These are phyloP conservation scores for Pluvianellus socialis DNA, from an alignment of 2,113 vertebrate genomes.

Conservation along the genomic window DNA sequence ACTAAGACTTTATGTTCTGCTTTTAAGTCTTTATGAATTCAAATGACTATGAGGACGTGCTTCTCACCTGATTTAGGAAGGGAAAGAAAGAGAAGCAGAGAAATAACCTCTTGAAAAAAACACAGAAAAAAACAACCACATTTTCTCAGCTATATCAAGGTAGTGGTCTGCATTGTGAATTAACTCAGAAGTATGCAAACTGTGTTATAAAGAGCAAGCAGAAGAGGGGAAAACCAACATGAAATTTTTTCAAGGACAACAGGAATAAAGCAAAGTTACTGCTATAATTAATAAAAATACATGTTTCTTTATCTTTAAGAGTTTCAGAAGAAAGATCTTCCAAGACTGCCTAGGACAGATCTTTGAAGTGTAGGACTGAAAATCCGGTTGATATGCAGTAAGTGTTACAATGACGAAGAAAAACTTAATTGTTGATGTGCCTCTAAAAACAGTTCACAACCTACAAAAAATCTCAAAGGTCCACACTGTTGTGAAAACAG, in stretches of 20 bases:
- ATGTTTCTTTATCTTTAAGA: neutral
- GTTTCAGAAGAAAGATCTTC: neutral
- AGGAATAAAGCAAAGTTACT: neutral
- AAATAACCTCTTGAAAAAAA: neutral
- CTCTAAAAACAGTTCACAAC: neutral
- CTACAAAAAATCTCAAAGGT: neutral
- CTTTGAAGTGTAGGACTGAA: neutral
- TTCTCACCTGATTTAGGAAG: neutral
- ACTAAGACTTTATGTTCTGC: neutral
- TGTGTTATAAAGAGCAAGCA: neutral
- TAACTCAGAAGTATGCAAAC: neutral
- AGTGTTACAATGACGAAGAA: neutral
- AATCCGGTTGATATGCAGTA: neutral
- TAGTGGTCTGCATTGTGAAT: neutral
- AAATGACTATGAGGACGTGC: neutral
- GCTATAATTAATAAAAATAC: neutral
- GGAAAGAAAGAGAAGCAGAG: neutral
- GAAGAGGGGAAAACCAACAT: fast-evolving
- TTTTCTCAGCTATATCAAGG: neutral
- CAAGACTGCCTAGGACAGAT: no score
- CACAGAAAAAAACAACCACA: neutral
- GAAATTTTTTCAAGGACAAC: neutral
- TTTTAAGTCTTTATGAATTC: neutral
- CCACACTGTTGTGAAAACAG: neutral
- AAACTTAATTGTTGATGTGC: neutral